Base-by-base conservation (phyloP, 2,888 invertebrate genomes). In the Drosophila merina region DNA sequence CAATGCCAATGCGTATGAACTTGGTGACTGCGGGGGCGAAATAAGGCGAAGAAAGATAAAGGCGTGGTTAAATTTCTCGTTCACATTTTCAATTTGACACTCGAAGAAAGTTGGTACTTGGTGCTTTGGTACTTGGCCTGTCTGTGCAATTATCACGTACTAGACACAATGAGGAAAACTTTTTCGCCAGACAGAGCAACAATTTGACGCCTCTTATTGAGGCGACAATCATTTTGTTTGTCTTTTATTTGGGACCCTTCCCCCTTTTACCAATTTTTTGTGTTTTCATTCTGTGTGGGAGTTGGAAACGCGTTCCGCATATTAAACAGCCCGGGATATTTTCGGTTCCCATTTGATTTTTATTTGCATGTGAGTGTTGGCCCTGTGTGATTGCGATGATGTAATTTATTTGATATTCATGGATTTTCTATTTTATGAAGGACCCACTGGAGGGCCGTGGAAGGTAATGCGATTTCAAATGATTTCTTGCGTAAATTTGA, bases 1-100 rank as follows among this genome's bases (percentile, higher is more conserved):
- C 98, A 91, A 99, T 98, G 89, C 97, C 98, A 93, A 99, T 98
- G 87, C 98, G 97, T 93, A 98, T 98, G 93, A 98, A 98, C 93
- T 98, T 98, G 83, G 98, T 98, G 93, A 98, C 98, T 98, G 52
- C 36, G 12, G 12, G 10, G 9, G 8, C 20, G 28, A 28, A 28
- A 20, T 20, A 20, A 28, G 28, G 28, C 28, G 33, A 20, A 9
- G 25, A 5, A 10, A 8, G 50, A 40, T 38, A 14, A 9, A 48
- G 40, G 50, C 20, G 52, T 57, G 50, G 58, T 74, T 71, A 52
- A 71, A 67, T 72, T 71, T 72, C 70, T 47, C 28, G 36, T 68
- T 42, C 1, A 8, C 36, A 36, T 42, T 67, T 50, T 60, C 60
- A 57, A 42, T 59, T 66, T 40, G 44, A 42, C 48, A 69, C 47